These are phyloP conservation scores for Coptodon rendalli DNA, from an alignment of 2,113 vertebrate genomes.

Conservation along the genomic window DNA sequence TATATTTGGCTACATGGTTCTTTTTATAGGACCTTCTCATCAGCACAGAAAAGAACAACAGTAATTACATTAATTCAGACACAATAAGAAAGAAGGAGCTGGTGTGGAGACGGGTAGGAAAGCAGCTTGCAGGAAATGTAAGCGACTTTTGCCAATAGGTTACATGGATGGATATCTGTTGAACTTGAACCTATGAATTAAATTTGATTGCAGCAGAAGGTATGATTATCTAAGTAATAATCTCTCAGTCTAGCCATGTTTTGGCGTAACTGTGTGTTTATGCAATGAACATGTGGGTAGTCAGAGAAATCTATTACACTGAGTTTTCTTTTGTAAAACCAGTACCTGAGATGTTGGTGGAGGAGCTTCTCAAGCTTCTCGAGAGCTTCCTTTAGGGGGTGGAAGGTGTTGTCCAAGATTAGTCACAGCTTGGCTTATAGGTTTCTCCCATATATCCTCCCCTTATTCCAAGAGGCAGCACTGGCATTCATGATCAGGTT, in stretches of 20 bases:
- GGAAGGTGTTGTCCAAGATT: not conserved
- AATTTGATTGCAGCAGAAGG: not conserved
- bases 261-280: fast-evolving
- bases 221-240: not conserved
- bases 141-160: fast-evolving
- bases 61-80: not conserved
- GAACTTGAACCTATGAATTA: not conserved
- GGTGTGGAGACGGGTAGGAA: not conserved
- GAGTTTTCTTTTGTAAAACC: not conserved
- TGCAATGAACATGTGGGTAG: not conserved
- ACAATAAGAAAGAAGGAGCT: not conserved
- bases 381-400: not conserved
- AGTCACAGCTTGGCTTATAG: not conserved
- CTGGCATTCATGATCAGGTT: not conserved
- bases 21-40: not conserved
- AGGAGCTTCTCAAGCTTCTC: not conserved
- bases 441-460: fast-evolving
- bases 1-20: not conserved
- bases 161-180: not conserved
- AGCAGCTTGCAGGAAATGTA: not conserved
- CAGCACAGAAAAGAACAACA: not conserved
- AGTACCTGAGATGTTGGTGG: not conserved
- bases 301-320: not conserved
- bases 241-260: not conserved
- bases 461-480: not conserved